Evolutionary conservation across 2,113 vertebrate genomes (phyloP), one percentile per base, ranked within the genome.

Genomic region (Poecile atricapillus): DNA sequence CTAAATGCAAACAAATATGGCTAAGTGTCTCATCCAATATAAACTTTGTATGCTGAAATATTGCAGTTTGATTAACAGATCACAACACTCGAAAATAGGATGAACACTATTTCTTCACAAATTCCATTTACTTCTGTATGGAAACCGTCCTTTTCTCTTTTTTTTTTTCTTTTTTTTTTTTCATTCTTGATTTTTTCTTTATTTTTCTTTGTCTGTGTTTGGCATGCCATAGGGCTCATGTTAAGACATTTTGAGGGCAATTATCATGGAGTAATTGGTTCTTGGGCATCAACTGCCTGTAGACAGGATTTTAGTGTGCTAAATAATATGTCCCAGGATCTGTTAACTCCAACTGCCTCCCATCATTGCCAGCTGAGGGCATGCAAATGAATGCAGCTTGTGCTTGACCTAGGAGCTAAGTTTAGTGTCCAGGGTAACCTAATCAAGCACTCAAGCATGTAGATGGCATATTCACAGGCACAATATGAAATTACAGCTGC

Each of bases 171-270:
- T 31, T 53, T 44, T 44, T 10, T 44, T 44, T 50, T 56, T 68
- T 30, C 13, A 16, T 80, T 69, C 15, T 37, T 15, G 5, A 6
- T 46, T 23, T 39, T 41, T 35, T 73, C 41, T 39, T 39, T 39
- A 39, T 39, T 52, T n/a, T 16, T 22, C 18, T 47, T 11, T 50
- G 4, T 49, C 5, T n/a, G 6, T 41, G 13, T 79, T 64, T 59
- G 22, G 50, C 30, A 56, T 69, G 15, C 35, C 73, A 0, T 6
- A 64, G 37, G 49, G 10, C 25, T 84, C 0, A 0, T 56, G n/a
- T 78, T 83, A 59, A 52, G 56, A 76, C 31, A 31, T 14, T 4
- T 7, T 35, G 30, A 60, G 10, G 19, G 49, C 47, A 87, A 15
- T 85, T 73, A 37, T 7, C 14, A 11, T 10, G 27, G 18, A 63